phyloP scores from a whole-genome alignment of 2,888 invertebrate genomes.

The Neoaliturus tenellus region DNA sequence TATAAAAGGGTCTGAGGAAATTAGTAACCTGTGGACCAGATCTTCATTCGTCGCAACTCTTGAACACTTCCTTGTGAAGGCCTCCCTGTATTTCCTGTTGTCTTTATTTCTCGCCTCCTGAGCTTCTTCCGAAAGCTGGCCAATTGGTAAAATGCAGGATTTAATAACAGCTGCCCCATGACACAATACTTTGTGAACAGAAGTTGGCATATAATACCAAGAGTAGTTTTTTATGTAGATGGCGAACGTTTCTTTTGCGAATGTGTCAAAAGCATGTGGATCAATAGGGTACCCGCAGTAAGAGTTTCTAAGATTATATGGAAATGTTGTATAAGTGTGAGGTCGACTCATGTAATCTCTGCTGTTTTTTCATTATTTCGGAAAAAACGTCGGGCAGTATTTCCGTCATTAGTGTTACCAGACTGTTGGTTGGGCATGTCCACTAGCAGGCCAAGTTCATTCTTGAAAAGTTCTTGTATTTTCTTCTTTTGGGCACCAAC shows the following conservation, averaged over 20 bases:
- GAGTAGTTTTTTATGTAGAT: background rate
- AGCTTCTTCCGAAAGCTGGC: background rate
- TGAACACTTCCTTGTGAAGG: background rate
- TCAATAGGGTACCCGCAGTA: background rate
- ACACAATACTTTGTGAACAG: background rate
- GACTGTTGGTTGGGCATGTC: background rate
- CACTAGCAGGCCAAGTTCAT: background rate
- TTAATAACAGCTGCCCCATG: background rate
- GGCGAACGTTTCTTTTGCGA: background rate
- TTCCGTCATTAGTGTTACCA: background rate
- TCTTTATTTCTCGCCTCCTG: background rate
- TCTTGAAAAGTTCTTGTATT: background rate
- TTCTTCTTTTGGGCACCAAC: background rate
- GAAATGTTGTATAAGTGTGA: background rate
- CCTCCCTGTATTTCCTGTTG: background rate
- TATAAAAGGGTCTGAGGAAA: background rate
- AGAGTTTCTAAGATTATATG: background rate
- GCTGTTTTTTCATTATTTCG: background rate
- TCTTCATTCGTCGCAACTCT: background rate
- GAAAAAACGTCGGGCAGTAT: background rate
- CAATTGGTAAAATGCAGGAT: background rate
- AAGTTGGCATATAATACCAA: background rate
- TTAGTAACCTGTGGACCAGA: background rate
- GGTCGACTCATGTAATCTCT: background rate
- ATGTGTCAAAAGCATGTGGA: background rate